Evolutionary conservation across 2,888 invertebrate genomes (phyloP).

Genomic region (Temnothorax unifasciatus): DNA sequence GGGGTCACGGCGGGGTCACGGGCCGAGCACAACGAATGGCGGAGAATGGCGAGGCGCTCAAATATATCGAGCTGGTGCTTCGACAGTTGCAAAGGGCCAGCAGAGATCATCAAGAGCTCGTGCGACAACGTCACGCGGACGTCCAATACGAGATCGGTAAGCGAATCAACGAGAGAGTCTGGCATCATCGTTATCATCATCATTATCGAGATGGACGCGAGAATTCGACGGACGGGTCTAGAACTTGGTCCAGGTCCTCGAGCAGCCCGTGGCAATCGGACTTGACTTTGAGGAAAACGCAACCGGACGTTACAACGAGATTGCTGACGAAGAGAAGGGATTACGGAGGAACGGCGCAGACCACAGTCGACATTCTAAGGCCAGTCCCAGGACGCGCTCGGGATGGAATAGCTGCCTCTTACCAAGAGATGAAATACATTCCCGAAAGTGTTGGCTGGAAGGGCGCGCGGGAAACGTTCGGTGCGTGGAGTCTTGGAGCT

Average conservation of each 20-base stretch:
- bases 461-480: constrained; percentile 46
- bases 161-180: constrained; percentile 30
- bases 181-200: constrained; percentile 18
- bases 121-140: constrained; percentile 76
- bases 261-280: constrained; percentile 33
- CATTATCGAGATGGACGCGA: constrained; percentile 9
- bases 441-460: constrained; percentile 57
- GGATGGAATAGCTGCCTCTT: constrained; percentile 43
- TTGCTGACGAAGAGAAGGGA: constrained; percentile 64
- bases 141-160: constrained; percentile 27
- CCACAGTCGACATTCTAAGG: constrained; percentile 39
- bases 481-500: constrained; percentile 43
- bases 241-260: constrained; percentile 35
- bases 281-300: constrained; percentile 14
- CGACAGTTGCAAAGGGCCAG: constrained; percentile 81
- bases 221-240: constrained; percentile 7
- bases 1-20: constrained; percentile 31
- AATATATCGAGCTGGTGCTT: constrained; percentile 80
- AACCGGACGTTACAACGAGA: constrained; percentile 59
- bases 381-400: constrained; percentile 46
- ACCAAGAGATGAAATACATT: constrained; percentile 59
- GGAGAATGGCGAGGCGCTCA: constrained; percentile 78
- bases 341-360: constrained; percentile 57
- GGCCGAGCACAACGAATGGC: constrained; percentile 62
- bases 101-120: constrained; percentile 80